Conservation (phyloP, 2,888 invertebrate species). For the Cosmia pyralina region DNA sequence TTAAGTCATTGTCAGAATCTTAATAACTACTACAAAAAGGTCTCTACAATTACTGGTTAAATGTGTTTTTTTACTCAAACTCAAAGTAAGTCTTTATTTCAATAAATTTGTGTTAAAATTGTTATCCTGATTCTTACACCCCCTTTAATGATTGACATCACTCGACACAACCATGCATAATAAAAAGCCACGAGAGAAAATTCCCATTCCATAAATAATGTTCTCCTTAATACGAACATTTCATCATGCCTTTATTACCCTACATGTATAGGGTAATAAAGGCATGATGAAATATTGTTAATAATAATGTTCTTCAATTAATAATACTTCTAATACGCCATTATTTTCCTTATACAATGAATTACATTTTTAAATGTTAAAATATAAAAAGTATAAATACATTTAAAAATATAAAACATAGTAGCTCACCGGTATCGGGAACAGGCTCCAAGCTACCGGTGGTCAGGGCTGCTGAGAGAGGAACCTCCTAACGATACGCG, state of each 20-base stretch:
- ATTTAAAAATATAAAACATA: too few relatives aligned
- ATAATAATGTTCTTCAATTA: too few relatives aligned
- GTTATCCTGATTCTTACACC: too few relatives aligned
- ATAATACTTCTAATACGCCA: slow-evolving; percentile 30
- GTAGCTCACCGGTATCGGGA: too few relatives aligned
- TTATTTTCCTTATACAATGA: too few relatives aligned
- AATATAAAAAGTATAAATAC: too few relatives aligned
- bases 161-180: neutral
- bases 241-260: slow-evolving; percentile 30
- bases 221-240: slow-evolving; percentile 13
- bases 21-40: neutral
- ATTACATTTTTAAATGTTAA: too few relatives aligned
- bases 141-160: neutral
- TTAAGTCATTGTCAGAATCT: neutral
- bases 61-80: neutral
- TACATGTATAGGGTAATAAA: too few relatives aligned
- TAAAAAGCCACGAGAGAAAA: slow-evolving; percentile 14
- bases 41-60: neutral
- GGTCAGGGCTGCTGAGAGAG: too few relatives aligned
- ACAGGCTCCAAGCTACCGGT: too few relatives aligned
- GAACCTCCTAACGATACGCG: too few relatives aligned
- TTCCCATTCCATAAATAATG: slow-evolving; percentile 12
- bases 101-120: neutral
- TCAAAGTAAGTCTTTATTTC: neutral
- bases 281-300: too few relatives aligned